Percentiles rank a stretch among this genome's conserved stretches.
These are phyloP conservation scores for Gandaritis pyraliata DNA, from an alignment of 2,888 invertebrate genomes.

Conservation along the genomic window DNA sequence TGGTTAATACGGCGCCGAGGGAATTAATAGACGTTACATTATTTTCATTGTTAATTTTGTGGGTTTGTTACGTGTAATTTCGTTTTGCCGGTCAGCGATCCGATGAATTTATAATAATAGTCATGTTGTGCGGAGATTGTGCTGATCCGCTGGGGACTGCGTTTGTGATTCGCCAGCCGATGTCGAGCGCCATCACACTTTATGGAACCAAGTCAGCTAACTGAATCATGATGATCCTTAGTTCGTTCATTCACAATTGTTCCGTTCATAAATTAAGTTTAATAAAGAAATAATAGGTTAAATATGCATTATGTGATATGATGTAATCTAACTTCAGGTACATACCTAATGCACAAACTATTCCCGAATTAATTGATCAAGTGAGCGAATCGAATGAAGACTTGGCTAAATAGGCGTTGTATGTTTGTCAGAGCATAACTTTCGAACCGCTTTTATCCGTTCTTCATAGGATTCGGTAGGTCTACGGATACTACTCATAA, in stretches of 20 bases:
- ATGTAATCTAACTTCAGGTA: too few relatives aligned
- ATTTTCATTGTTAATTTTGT: slow-evolving; percentile 79
- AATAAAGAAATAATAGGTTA: too few relatives aligned
- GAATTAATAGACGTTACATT: slow-evolving; percentile 79
- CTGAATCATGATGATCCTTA: neutral
- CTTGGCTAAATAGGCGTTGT: too few relatives aligned
- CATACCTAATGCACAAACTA: too few relatives aligned
- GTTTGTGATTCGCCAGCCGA: slow-evolving; percentile 25
- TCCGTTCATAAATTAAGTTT: neutral
- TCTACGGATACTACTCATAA: too few relatives aligned
- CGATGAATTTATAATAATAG: slow-evolving; percentile 54
- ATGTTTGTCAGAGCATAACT: too few relatives aligned
- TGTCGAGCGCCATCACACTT: slow-evolving; percentile 2
- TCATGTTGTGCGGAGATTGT: slow-evolving; percentile 37
- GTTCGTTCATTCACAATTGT: neutral
- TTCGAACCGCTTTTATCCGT: too few relatives aligned
- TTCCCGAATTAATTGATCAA: too few relatives aligned
- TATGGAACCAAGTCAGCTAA: neutral
- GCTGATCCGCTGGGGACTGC: slow-evolving; percentile 33
- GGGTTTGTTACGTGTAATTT: slow-evolving; percentile 64
- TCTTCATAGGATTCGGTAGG: too few relatives aligned
- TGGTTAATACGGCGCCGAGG: slow-evolving; percentile 76
- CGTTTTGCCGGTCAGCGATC: slow-evolving; percentile 53
- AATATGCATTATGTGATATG: too few relatives aligned
- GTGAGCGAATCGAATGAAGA: too few relatives aligned